Evolutionary conservation across 2,888 invertebrate species (phyloP), one percentile per base, ranked within the genome.

Genomic region (Galerucella calmariensis): DNA sequence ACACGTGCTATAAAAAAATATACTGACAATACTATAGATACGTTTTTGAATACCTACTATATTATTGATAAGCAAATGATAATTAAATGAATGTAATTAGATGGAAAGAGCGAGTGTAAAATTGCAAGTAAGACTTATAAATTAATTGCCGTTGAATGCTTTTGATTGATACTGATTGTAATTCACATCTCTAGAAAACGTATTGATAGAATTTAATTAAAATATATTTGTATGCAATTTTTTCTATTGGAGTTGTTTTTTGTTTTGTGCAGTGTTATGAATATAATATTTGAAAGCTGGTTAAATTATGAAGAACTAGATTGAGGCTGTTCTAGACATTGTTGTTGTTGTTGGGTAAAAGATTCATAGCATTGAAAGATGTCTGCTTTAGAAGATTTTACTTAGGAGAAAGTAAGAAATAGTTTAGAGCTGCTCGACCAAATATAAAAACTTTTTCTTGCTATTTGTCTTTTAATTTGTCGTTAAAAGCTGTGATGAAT

Each of bases 81-180:
- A 56, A 56, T 56, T 20, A 16, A 56, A 56, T 20, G 20, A 56
- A 56, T 56, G 16, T 56, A 16, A 56, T 56, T 56, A 16, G 56
- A 56, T 20, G n/a, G 10, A 16, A 56, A 53, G 27, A 35, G 56
- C 10, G 16, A 56, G 56, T 56, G n/a, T 56, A 56, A 56, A 56
- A 56, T 56, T 56, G 56, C 56, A 56, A 56, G 56, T 56, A 56
- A 56, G 56, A 20, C 1, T 56, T 20, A 56, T 56, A 56, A 56
- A 56, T 56, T 56, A 56, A 56, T 56, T 20, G 16, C 53, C 1
- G 9, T 53, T 16, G 20, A 53, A 53, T 16, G 53, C 16, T 20
- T 56, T 56, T 56, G 56, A 56, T 56, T 20, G 56, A 56, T 56
- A 56, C 16, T 56, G n/a, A 56, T 20, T 56, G n/a, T 51, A 51